These are phyloP conservation scores for Acanthurus lineatus DNA, from an alignment of 2,797 vertebrate species.

Conservation along the genomic window DNA sequence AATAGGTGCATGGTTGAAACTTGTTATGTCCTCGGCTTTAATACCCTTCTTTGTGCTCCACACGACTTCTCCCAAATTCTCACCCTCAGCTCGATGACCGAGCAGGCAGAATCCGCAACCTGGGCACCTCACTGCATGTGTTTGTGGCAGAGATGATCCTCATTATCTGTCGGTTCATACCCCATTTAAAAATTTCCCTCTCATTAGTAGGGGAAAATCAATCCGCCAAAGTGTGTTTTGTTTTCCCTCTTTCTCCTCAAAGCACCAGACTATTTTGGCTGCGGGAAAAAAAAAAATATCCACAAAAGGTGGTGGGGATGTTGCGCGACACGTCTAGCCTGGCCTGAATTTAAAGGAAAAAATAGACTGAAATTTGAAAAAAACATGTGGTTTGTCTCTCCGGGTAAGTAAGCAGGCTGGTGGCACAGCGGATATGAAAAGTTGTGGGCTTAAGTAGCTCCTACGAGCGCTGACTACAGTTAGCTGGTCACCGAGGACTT, in stretches of 20 bases:
- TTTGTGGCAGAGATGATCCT: slow-evolving; percentile 32
- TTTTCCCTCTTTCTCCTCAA: background rate
- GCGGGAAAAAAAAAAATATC: background rate
- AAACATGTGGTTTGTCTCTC: background rate
- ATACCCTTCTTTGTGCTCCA: slow-evolving; percentile 69
- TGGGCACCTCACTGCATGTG: slow-evolving; percentile 51
- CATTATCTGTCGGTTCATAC: slow-evolving; percentile 23
- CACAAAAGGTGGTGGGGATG: slow-evolving; percentile 52
- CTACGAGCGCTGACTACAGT: slow-evolving; percentile 2
- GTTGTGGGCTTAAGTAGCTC: slow-evolving; percentile 52
- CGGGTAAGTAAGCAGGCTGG: background rate
- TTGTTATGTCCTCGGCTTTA: slow-evolving; percentile 48
- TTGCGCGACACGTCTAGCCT: slow-evolving; percentile 64
- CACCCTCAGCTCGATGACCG: slow-evolving; percentile 43
- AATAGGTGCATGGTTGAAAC: slow-evolving; percentile 51
- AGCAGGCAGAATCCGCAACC: slow-evolving; percentile 55
- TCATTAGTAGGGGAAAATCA: background rate
- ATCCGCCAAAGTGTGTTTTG: slow-evolving; percentile 14
- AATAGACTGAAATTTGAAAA: background rate
- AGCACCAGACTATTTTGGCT: slow-evolving; percentile 49
- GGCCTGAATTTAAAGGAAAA: slow-evolving; percentile 45
- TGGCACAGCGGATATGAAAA: slow-evolving; percentile 35
- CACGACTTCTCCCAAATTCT: slow-evolving; percentile 59
- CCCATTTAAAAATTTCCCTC: slow-evolving; percentile 40
- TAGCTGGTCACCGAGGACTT: slow-evolving; percentile 56